phyloP scores from a whole-genome alignment of 53 echinoderm and acorn worm genomes.

The Astropecten irregularis region DNA sequence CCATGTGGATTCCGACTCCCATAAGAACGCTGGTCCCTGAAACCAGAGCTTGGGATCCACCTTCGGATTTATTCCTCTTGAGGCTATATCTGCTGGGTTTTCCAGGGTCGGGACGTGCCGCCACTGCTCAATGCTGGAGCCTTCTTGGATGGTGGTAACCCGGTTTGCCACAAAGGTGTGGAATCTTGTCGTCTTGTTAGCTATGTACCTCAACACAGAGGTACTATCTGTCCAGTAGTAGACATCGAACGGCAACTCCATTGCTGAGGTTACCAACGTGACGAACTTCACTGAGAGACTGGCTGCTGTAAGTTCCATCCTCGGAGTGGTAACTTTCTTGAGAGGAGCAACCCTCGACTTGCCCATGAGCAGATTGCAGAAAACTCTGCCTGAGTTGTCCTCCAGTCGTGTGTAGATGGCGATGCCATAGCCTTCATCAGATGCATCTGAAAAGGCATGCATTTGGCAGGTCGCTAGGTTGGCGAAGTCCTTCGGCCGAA shows the following conservation, averaged over 20 bases:
- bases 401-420: constrained; percentile 52
- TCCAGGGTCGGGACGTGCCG: constrained; percentile 24
- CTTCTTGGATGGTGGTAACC: constrained; percentile 3
- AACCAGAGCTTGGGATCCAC: constrained; percentile 12
- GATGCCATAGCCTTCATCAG: constrained; percentile 63
- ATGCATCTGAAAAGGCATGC: constrained; percentile 71
- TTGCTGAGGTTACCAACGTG: background rate
- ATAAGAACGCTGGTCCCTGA: constrained; percentile 44
- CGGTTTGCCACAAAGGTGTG: constrained; percentile 13
- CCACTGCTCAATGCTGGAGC: constrained; percentile 38
- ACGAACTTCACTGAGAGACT: constrained; percentile 37
- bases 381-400: constrained; percentile 5
- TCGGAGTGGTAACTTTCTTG: constrained; percentile 47
- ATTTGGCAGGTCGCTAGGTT: constrained; percentile 13
- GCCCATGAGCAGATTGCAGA: constrained; percentile 48
- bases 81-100: constrained; percentile 58
- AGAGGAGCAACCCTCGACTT: constrained; percentile 62
- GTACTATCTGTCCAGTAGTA: constrained; percentile 25
- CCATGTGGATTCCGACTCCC: constrained; percentile 8
- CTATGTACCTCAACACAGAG: constrained; percentile 1
- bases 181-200: constrained; percentile 4
- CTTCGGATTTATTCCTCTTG: constrained; percentile 33
- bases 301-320: constrained; percentile 59
- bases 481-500: constrained; percentile 33
- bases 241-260: constrained; percentile 1